Evolutionary conservation across 2,113 vertebrate genomes (phyloP), one percentile per base, ranked within the genome.

Genomic region (Colistium nudipinnis): DNA sequence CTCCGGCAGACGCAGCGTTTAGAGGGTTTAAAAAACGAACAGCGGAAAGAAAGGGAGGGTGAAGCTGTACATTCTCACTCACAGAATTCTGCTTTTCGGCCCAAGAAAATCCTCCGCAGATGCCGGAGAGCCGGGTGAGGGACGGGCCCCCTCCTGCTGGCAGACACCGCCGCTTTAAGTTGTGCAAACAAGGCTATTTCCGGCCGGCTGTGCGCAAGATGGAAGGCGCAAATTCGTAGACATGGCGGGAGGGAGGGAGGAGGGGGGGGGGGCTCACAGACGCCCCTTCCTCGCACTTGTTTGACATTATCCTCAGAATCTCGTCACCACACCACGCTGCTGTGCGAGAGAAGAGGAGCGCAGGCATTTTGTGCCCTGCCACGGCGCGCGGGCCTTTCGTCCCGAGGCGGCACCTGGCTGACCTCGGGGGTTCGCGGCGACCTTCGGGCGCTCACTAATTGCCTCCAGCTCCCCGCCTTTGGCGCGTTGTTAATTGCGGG

Each of bases 121-220:
- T 67, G 63, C 67, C 62, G 36, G 76, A 55, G 61, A 72, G 73
- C 49, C 52, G 65, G 63, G 62, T 71, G n/a, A n/a, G n/a, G 56
- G 71, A 48, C 67, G 62, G 67, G 35, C n/a, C 71, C 31, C 19
- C 1, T 4, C 13, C 35, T 73, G 76, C 64, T 79, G 79, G 84
- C 84, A 83, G 85, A 74, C 81, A 76, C 70, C 69, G 72, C 55
- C 25, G 64, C 64, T 62, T 78, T 63, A 55, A 56, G 78, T n/a
- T 25, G 70, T 36, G 69, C 74, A 82, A 86, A 78, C 74, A 81
- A 76, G 64, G 33, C 68, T 73, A 69, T 84, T 85, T 84, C 24
- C 1, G 63, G 62, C n/a, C 22, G 59, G 52, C 64, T 72, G 43
- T 45, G 44, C 62, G n/a, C 25, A 41, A 56, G 43, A 35, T 5